phyloP scores from a whole-genome alignment of 1,140 invertebrate genomes.

The Monomorium pharaonis region DNA sequence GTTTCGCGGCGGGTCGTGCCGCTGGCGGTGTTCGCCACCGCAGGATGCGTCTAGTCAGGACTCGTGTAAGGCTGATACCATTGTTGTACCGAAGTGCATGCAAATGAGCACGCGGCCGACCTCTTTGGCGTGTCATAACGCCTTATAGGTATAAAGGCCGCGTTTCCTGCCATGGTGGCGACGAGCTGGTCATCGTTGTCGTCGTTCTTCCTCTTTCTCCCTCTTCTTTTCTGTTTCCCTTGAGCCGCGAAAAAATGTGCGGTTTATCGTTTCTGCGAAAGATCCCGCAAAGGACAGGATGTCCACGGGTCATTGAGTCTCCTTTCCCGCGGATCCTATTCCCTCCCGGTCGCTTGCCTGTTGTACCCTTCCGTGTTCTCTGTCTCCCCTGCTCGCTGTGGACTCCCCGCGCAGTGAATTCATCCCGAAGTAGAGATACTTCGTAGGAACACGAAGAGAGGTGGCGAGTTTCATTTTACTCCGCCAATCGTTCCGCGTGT shows the following conservation, averaged over 20 bases:
- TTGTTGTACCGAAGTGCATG: slow-evolving; percentile 73
- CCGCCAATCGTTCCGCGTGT: background rate
- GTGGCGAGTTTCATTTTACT: slow-evolving; percentile 14
- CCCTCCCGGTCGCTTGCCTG: slow-evolving; percentile 31
- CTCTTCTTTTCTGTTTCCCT: background rate
- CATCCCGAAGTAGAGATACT: background rate
- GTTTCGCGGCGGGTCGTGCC: slow-evolving; percentile 16
- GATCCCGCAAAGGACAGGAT: slow-evolving; percentile 69
- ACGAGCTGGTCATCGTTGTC: slow-evolving; percentile 43
- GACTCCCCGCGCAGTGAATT: background rate
- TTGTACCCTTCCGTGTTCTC: slow-evolving; percentile 34
- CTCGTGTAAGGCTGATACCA: slow-evolving; percentile 69
- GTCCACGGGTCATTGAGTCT: slow-evolving; percentile 71
- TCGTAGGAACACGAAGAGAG: slow-evolving; percentile 28
- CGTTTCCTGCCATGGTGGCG: slow-evolving; percentile 66
- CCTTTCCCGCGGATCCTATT: slow-evolving; percentile 70
- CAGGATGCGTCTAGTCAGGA: slow-evolving; percentile 37
- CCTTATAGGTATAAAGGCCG: slow-evolving; percentile 71
- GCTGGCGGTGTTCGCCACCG: slow-evolving; percentile 30
- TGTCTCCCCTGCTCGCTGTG: background rate
- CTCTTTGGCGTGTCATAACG: slow-evolving; percentile 72
- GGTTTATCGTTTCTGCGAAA: slow-evolving; percentile 73
- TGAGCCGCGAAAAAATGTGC: background rate
- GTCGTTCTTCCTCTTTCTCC: slow-evolving; percentile 4
- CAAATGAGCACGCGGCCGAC: slow-evolving; percentile 70